Conservation (phyloP, 1,140 invertebrate genomes). For the Drosophila oshimai region DNA sequence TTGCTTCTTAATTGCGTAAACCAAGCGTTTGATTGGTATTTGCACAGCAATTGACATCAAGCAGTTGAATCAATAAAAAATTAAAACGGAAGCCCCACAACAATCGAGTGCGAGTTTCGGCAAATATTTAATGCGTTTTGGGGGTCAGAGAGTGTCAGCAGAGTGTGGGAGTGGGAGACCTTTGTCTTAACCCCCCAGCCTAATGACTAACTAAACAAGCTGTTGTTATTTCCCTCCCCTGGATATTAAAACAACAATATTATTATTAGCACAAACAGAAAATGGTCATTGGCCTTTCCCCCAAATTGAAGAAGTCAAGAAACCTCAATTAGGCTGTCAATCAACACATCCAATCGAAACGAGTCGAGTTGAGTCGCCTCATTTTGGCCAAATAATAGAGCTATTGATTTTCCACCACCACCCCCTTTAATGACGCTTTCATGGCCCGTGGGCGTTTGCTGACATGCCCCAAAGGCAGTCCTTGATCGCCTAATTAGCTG, state of each 20-base stretch:
- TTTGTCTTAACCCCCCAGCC: conserved; percentile 2
- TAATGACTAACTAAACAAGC: conserved; percentile 52
- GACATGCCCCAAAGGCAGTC: conserved; percentile 43
- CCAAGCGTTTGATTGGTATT: conserved; percentile 76
- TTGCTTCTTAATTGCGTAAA: conserved; percentile 72
- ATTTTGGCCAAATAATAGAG: conserved; percentile 59
- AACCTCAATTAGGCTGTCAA: conserved; percentile 79
- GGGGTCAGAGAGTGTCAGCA: not conserved
- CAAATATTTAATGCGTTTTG: conserved; percentile 66
- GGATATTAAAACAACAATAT: conserved; percentile 58
- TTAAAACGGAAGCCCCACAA: conserved; percentile 54
- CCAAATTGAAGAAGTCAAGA: conserved; percentile 55
- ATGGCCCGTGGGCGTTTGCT: conserved; percentile 34
- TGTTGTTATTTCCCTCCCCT: conserved; percentile 3
- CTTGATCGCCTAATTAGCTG: conserved; percentile 70
- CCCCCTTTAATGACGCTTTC: conserved; percentile 52
- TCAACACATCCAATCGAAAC: conserved; percentile 50
- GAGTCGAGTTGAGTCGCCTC: conserved; percentile 14
- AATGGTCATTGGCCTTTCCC: conserved; percentile 55
- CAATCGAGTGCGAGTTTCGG: conserved; percentile 53
- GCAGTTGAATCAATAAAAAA: conserved; percentile 77
- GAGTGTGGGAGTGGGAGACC: not conserved
- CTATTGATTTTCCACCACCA: conserved; percentile 68
- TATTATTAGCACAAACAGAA: conserved; percentile 59
- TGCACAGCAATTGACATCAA: conserved; percentile 77